phyloP scores from a whole-genome alignment of 1,140 invertebrate genomes.

The Augochlora pura region DNA sequence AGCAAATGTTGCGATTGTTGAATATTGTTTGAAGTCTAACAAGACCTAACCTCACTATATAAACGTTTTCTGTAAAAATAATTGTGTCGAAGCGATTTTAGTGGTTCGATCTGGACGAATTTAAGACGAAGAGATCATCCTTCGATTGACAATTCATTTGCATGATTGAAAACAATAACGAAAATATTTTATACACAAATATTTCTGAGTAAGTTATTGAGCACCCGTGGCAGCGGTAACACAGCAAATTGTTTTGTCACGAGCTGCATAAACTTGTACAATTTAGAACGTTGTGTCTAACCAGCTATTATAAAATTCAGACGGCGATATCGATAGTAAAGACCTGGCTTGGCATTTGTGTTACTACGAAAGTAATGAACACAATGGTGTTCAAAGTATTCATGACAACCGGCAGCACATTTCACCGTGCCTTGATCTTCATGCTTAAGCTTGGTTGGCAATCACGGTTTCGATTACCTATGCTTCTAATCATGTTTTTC shows the following conservation, averaged over 20 bases:
- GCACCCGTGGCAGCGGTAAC: not conserved
- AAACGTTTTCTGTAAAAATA: not conserved
- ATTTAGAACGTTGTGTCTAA: not conserved
- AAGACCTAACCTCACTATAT: constrained; percentile 19
- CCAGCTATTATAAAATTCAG: not conserved
- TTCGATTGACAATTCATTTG: not conserved
- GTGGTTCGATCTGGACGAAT: not conserved
- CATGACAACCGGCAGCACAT: constrained; percentile 67
- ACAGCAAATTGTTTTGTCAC: not conserved
- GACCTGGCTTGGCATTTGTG: not conserved
- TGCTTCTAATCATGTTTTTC: constrained; percentile 81
- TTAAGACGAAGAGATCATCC: not conserved
- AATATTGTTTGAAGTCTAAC: not conserved
- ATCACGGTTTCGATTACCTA: constrained; percentile 81
- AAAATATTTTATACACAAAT: not conserved
- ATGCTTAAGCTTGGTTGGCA: constrained; percentile 83
- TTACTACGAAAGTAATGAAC: constrained; percentile 33
- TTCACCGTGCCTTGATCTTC: constrained; percentile 77
- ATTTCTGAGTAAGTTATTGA: not conserved
- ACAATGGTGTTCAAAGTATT: constrained; percentile 68
- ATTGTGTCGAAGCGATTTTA: too few relatives aligned
- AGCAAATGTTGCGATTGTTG: not conserved
- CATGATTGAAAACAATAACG: not conserved
- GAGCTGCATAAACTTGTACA: not conserved
- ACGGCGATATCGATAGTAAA: not conserved